Evolutionary conservation across 2,113 vertebrate species (phyloP), one percentile per base, ranked within the genome.

Genomic region (Triplophysa rosa): DNA sequence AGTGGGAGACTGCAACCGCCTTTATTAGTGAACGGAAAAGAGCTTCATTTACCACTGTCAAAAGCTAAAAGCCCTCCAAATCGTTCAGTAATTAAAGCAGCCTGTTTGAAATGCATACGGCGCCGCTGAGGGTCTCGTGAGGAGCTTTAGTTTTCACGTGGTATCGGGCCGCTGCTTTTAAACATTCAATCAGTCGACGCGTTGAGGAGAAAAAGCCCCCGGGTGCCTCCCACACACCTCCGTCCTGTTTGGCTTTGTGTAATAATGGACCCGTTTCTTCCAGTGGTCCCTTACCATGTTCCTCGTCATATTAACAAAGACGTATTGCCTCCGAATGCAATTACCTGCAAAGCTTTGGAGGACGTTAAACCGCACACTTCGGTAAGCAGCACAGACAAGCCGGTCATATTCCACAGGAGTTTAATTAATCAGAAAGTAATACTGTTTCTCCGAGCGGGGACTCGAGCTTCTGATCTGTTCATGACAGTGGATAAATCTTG

Each of bases 381-480:
- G 17, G 72, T 66, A 54, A 29, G 63, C 67, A 70, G 59, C 56
- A 61, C 67, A 49, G 40, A 12, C 76, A 59, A 10, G 9, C 54
- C 17, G 45, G 2, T 33, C 45, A 65, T 62, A 68, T 58, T 54
- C 67, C 45, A 47, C 62, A 37, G 37, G 62, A 80, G 78, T 77
- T 77, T 80, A 77, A 80, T 84, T 80, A 80, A 80, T 84, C 78
- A 72, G 52, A 69, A 67, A 80, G 76, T 80, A 40, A 71, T 33
- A 80, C 59, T 78, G 74, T 67, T 64, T 71, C 37, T 47, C 10
- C 10, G 49, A 16, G 62, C 29, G 61, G 67, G 21, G 21, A 40
- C 58, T 17, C 19, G 70, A 1, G 10, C 29, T 77, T 74, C 54
- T 74, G 81, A 54, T 83, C 49, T 42, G 66, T 14, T 74, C 56